Percentiles rank a stretch among this genome's conserved stretches.
These are phyloP conservation scores for Collichthys lucidus DNA, from an alignment of 2,113 vertebrate species.

Conservation along the genomic window DNA sequence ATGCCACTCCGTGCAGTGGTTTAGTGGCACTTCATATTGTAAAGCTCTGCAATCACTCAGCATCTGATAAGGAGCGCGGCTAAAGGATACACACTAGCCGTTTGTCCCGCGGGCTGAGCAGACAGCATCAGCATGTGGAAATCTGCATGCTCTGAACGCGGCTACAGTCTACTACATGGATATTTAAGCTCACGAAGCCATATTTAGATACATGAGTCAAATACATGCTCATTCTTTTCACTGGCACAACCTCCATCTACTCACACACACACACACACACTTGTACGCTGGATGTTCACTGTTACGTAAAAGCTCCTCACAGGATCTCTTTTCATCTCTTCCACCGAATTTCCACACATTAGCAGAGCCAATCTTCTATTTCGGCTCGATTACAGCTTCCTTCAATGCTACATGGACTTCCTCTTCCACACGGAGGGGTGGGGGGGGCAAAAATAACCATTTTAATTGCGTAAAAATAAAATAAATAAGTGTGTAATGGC, in stretches of 20 bases:
- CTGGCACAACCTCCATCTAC: constrained; percentile 14
- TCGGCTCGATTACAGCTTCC: constrained; percentile 54
- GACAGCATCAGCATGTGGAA: neutral
- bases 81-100: constrained; percentile 26
- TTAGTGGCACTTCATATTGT: constrained; percentile 74
- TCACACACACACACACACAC: neutral
- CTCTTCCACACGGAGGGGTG: constrained; percentile 2
- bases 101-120: constrained; percentile 28
- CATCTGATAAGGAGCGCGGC: constrained; percentile 57
- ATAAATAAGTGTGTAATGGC: constrained; percentile 67
- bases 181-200: constrained; percentile 13
- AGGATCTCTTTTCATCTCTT: constrained; percentile 42
- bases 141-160: constrained; percentile 10
- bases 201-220: constrained; percentile 37
- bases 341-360: constrained; percentile 35
- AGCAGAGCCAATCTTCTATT: constrained; percentile 29
- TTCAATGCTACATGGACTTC: constrained; percentile 25
- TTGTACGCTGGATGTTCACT: neutral
- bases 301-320: constrained; percentile 51
- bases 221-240: constrained; percentile 16
- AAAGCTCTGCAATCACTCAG: constrained; percentile 63
- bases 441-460: constrained; percentile 63
- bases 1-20: constrained; percentile 66
- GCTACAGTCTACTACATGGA: neutral
- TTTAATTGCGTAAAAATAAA: constrained; percentile 73